Base-by-base conservation (phyloP, 2,888 invertebrate genomes). In the Nephrocerus scutellatus region DNA sequence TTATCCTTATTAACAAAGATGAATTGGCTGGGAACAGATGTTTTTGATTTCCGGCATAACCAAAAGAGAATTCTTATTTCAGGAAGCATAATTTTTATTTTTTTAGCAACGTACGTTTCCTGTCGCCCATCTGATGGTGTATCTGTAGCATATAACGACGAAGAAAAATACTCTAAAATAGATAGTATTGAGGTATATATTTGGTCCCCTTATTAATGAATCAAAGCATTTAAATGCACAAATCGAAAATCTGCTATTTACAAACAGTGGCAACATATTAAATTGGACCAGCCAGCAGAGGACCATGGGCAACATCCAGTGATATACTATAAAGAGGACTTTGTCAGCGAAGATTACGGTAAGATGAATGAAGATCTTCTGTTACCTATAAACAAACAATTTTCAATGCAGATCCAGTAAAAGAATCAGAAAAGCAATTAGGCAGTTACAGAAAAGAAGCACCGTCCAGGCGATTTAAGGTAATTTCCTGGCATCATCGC, bases 331-430 rank as follows among this genome's bases (percentile, higher is more conserved):
- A 64, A 64, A 35, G 63, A 64, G 47, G 63, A 64, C 44, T 59
- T 62, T 45, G 66, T 65, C 33, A 60, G 37, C 37, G 64, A 62
- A 43, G 62, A 64, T 49, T 65, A 57, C 48, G 62, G 63, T 62
- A 39, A 50, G 53, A 19, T 35, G 23, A 23, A 13, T 19, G n/a
- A 23, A 29, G 18, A 13, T 25, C 21, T n/a, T 4, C 15, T 26
- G 19, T n/a, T n/a, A n/a, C n/a, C n/a, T n/a, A n/a, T n/a, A n/a
- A n/a, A n/a, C n/a, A n/a, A n/a, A n/a, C n/a, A n/a, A n/a, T n/a
- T n/a, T n/a, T n/a, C n/a, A n/a, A n/a, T n/a, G n/a, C n/a, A n/a
- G n/a, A n/a, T n/a, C n/a, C n/a, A n/a, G n/a, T n/a, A n/a, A n/a
- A n/a, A n/a, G n/a, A n/a, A n/a, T n/a, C n/a, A n/a, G n/a, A n/a